Conservation (phyloP, 2,113 vertebrate species). For the Emydocephalus ijimae region DNA sequence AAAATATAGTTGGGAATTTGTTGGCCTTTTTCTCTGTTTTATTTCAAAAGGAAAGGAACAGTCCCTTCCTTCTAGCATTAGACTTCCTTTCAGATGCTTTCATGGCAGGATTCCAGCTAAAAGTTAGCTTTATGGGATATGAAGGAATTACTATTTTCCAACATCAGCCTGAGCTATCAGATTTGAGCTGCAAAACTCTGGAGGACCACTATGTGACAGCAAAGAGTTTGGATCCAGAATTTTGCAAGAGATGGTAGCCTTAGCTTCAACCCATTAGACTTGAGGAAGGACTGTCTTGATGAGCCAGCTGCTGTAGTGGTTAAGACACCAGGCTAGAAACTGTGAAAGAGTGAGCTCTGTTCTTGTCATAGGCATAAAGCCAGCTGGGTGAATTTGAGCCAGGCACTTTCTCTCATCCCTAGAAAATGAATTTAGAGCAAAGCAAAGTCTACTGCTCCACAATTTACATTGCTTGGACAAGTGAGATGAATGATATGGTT, state of each 20-base stretch:
- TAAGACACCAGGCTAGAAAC: neutral
- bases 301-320: neutral
- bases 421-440: neutral
- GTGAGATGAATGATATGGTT: neutral
- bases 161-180: neutral
- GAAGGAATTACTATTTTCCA: neutral
- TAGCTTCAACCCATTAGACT: neutral
- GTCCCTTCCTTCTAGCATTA: neutral
- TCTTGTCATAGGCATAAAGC: neutral
- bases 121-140: neutral
- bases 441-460: neutral
- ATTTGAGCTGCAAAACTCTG: neutral
- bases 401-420: neutral
- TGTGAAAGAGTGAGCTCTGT: neutral
- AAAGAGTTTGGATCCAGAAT: neutral
- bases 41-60: neutral
- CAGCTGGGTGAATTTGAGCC: neutral
- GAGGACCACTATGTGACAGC: neutral
- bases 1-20: neutral
- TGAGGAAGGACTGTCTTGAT: neutral
- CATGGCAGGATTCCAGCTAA: neutral
- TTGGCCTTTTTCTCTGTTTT: neutral
- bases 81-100: neutral
- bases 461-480: neutral
- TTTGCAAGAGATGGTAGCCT: neutral